phyloP scores from a whole-genome alignment of 2,797 vertebrate species.

The Tenualosa ilisha region DNA sequence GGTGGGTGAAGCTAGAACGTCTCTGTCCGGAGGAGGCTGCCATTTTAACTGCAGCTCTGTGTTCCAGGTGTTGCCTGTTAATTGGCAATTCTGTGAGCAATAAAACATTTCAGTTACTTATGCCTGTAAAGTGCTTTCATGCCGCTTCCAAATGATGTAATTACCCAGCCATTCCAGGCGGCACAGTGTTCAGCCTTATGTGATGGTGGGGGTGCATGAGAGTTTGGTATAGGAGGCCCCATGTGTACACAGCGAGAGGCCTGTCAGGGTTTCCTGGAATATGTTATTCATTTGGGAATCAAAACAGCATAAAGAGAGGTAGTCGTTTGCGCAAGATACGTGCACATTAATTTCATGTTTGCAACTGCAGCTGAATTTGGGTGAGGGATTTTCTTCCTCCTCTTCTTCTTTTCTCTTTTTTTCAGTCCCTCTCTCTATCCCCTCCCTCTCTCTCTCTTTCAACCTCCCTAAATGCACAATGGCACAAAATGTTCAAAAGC shows the following conservation, averaged over 20 bases:
- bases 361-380: conserved; percentile 47
- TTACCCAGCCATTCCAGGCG: conserved; percentile 66
- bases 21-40: conserved; percentile 41
- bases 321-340: conserved; percentile 66
- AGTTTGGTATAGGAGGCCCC: neutral
- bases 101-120: conserved; percentile 75
- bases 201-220: conserved; percentile 3
- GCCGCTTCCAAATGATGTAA: conserved; percentile 80
- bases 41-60: conserved; percentile 57
- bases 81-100: conserved; percentile 76
- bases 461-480: neutral
- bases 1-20: neutral
- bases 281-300: conserved; percentile 71
- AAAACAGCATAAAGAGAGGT: conserved; percentile 66
- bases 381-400: conserved; percentile 18
- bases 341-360: conserved; percentile 60
- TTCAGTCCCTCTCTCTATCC: neutral
- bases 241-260: conserved; percentile 57
- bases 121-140: conserved; percentile 76
- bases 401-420: neutral
- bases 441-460: neutral
- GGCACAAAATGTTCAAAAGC: neutral
- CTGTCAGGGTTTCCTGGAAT: conserved; percentile 55
- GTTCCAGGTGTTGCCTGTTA: conserved; percentile 80
- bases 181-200: conserved; percentile 13